A percentile compares a stretch with the other conserved stretches of the same genome.
Evolutionary conservation across 2,888 invertebrate species (phyloP).

Genomic region (Drosophila macrospina): DNA sequence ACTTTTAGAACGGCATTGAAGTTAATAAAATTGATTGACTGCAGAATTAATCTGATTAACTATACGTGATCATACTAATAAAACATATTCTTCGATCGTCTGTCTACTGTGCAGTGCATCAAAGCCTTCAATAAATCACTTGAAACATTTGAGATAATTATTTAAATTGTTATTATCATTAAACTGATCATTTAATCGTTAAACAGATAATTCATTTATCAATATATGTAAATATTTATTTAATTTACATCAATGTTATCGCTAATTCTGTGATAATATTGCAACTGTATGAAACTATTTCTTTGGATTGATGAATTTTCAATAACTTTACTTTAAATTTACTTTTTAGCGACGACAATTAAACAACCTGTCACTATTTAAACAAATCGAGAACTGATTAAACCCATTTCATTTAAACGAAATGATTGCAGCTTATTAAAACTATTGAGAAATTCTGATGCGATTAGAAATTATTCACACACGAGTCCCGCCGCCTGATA

Average conservation of each 20-base stretch:
- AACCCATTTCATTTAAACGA: background rate
- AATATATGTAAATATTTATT: too few relatives aligned
- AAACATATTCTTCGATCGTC: too few relatives aligned
- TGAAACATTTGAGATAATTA: too few relatives aligned
- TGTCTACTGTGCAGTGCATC: too few relatives aligned
- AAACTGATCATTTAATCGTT: too few relatives aligned
- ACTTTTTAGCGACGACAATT: background rate
- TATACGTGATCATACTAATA: background rate
- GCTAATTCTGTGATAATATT: too few relatives aligned
- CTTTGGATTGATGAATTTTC: too few relatives aligned
- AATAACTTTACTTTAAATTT: background rate
- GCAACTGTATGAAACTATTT: too few relatives aligned
- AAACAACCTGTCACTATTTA: constrained; percentile 10
- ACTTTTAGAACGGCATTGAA: constrained; percentile 18
- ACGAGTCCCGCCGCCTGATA: constrained; percentile 7
- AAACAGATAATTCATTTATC: too few relatives aligned
- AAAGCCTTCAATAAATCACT: too few relatives aligned
- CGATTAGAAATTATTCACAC: constrained; percentile 17
- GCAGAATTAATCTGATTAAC: constrained; percentile 6
- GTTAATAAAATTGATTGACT: background rate
- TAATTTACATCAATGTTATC: too few relatives aligned
- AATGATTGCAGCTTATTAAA: background rate
- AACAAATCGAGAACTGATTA: constrained; percentile 12
- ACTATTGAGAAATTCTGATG: constrained; percentile 17
- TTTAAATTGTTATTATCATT: too few relatives aligned